Conservation (phyloP, 2,113 vertebrate genomes). For the Cervus canadensis region DNA sequence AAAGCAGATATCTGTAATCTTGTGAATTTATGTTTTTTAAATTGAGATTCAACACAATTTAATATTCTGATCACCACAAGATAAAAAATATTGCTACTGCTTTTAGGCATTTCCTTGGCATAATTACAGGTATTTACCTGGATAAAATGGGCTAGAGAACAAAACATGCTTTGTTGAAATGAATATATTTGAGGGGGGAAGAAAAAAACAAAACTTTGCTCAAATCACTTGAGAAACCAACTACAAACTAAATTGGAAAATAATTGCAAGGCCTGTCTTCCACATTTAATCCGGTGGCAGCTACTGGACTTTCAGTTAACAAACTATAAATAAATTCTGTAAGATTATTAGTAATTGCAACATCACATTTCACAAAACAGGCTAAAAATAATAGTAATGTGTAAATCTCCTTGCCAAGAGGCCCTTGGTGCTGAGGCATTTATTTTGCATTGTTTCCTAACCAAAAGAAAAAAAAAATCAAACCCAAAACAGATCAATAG, state of each 20-base stretch:
- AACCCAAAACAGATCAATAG: slow-evolving; percentile 14
- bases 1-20: background rate
- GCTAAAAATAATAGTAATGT: slow-evolving; percentile 59
- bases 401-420: slow-evolving; percentile 8
- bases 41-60: background rate
- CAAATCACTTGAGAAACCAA: slow-evolving; percentile 5
- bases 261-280: slow-evolving; percentile 5
- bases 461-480: background rate
- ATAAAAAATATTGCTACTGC: background rate
- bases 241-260: slow-evolving; percentile 38
- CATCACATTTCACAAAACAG: slow-evolving; percentile 23
- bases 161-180: background rate
- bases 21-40: background rate
- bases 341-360: slow-evolving; percentile 52
- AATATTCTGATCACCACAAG: background rate
- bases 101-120: background rate
- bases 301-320: background rate
- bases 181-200: background rate
- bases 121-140: background rate
- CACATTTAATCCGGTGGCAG: slow-evolving; percentile 24
- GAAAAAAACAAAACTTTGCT: background rate
- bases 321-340: slow-evolving; percentile 46
- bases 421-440: background rate
- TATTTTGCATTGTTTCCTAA: slow-evolving; percentile 46
- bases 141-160: background rate